Percentiles rank a stretch among this genome's conserved stretches.
phyloP scores from a whole-genome alignment of 2,113 vertebrate genomes.

The Saguinus imperator region DNA sequence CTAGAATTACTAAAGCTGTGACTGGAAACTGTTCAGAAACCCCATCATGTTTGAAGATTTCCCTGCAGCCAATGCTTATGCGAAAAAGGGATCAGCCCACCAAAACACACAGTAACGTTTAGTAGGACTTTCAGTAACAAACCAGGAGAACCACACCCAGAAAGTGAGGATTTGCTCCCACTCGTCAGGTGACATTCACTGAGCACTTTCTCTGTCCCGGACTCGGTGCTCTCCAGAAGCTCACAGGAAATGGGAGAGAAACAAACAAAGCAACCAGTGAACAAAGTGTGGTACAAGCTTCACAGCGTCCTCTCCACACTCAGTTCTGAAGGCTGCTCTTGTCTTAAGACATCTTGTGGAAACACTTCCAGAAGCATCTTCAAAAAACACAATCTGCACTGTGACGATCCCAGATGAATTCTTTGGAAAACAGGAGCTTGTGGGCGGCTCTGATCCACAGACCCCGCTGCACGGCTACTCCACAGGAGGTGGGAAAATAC shows the following conservation, averaged over 20 bases:
- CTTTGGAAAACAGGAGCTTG: background rate
- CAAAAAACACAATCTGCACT: background rate
- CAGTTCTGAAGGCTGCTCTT: background rate
- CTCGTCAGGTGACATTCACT: background rate
- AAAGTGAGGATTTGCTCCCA: background rate
- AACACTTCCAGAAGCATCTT: background rate
- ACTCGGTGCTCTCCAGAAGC: background rate
- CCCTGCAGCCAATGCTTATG: background rate
- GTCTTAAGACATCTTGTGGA: background rate
- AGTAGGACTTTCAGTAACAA: background rate
- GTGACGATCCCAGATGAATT: background rate
- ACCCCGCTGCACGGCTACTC: accelerated
- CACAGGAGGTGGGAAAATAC: background rate
- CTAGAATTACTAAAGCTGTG: background rate
- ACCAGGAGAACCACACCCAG: background rate
- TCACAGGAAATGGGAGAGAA: background rate
- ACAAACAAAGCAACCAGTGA: background rate
- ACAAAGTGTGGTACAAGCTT: accelerated
- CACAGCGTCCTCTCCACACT: background rate
- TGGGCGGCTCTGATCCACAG: background rate
- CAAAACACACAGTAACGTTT: background rate
- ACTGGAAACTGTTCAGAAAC: background rate
- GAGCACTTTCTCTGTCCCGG: background rate
- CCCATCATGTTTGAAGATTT: background rate
- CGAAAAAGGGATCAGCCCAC: background rate